Conservation (phyloP, 2,888 invertebrate species). For the Oxystoma pomonae region DNA sequence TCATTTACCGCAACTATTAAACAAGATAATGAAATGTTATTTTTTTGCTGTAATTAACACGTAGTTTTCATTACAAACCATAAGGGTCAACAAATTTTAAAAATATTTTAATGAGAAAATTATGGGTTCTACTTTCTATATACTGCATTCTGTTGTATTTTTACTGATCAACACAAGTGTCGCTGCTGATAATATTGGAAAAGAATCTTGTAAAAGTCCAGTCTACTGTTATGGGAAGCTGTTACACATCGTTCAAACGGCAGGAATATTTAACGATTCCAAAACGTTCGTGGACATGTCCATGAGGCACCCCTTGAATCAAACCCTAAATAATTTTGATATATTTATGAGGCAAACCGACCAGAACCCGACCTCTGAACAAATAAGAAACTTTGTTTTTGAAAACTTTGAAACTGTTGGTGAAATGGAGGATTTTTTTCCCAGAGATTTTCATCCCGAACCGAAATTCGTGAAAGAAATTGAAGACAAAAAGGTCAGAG, state of each 20-base stretch:
- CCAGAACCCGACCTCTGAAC: constrained; percentile 48
- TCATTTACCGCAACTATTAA: no score
- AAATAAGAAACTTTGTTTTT: constrained; percentile 54
- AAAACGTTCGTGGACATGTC: constrained; percentile 82
- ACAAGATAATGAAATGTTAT: no score
- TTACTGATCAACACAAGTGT: no score
- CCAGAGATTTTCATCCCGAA: constrained; percentile 54
- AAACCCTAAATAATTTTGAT: constrained; percentile 56
- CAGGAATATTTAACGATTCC: constrained; percentile 67
- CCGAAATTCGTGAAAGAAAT: constrained; percentile 61
- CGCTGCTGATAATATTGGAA: constrained; percentile 24
- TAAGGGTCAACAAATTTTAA: no score
- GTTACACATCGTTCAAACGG: constrained; percentile 67
- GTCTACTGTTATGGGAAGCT: constrained; percentile 74
- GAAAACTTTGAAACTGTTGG: constrained; percentile 55
- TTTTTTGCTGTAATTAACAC: no score
- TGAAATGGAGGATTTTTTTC: constrained; percentile 58
- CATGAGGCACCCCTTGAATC: constrained; percentile 57
- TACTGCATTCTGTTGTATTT: no score
- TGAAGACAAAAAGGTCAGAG: constrained; percentile 55
- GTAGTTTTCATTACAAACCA: no score
- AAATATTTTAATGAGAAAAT: no score
- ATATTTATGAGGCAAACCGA: constrained; percentile 51
- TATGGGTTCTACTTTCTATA: no score
- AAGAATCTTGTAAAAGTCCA: constrained; percentile 54